Conservation (phyloP, 2,888 invertebrate genomes). For the Norana najaformis region DNA sequence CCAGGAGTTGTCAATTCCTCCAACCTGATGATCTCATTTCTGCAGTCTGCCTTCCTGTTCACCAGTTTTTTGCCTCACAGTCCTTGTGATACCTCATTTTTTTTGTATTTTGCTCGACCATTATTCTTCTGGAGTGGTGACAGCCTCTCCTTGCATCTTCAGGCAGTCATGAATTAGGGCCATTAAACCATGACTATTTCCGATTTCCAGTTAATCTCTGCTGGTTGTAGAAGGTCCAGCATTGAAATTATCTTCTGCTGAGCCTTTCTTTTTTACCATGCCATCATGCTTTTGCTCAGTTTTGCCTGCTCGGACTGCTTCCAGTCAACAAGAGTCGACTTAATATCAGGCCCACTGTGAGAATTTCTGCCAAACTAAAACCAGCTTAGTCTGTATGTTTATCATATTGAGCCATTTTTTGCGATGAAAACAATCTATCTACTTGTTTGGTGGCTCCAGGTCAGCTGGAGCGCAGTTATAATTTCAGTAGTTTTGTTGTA, state of each 20-base stretch:
- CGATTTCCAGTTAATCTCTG: not conserved
- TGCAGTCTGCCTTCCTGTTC: not conserved
- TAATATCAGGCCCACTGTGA: not conserved
- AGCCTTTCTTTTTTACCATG: not conserved
- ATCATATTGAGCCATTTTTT: too few species aligned
- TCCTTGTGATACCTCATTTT: not conserved
- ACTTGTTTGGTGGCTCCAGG: not conserved
- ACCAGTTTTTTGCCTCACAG: not conserved
- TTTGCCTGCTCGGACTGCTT: not conserved
- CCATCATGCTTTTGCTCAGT: not conserved
- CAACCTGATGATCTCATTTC: not conserved
- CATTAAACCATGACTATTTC: not conserved
- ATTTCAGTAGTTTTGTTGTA: not conserved
- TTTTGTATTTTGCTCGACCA: not conserved
- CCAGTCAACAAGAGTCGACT: not conserved
- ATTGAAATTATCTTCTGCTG: not conserved
- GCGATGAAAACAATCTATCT: not conserved
- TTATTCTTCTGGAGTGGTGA: not conserved
- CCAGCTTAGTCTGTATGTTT: too few species aligned
- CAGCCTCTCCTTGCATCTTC: not conserved
- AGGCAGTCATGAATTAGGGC: too few species aligned
- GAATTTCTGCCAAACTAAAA: not conserved
- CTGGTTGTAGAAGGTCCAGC: not conserved
- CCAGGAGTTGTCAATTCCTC: not conserved
- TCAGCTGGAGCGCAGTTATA: not conserved